Evolutionary conservation across 2,797 vertebrate genomes (phyloP), one percentile per base, ranked within the genome.

Genomic region (Intellagama lesueurii): DNA sequence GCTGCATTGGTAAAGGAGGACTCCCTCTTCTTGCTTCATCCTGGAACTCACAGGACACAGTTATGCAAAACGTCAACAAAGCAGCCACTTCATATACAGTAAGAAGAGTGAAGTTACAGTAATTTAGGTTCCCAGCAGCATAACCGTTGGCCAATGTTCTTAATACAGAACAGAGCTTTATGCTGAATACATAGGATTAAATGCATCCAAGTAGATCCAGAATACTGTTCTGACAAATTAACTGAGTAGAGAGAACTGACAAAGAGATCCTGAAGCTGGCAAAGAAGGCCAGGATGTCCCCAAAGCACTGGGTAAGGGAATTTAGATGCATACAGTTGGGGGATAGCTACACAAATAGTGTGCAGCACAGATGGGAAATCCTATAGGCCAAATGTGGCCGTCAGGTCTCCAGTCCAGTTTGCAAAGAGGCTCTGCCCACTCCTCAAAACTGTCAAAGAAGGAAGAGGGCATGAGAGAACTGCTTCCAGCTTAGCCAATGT

Each of bases 61-160:
- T 90, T 86, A 83, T 86, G 88, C 60, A 89, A 89, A 89, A 81
- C 35, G 68, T 75, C 78, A 47, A 32, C 35, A 60, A 89, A 92
- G 76, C 85, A 8, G 56, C 11, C 47, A 83, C 26, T 87, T 85
- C 87, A 47, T 68, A 19, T 82, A 44, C 75, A 88, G 6, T 89
- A 92, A 95, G 87, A 52, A 52, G 8, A 49, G 79, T 81, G 60
- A 77, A 88, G 49, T 83, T 72, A 79, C 49, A 30, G 30, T 81
- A 64, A 64, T 32, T n/a, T 14, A 76, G 11, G 12, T 81, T 81
- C 44, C 69, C 89, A 85, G 87, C 47, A 69, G 3, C 66, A 52
- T 30, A 49, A 30, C 24, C 70, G 12, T 88, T 85, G 60, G 66
- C 47, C 30, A 70, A 88, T 26, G 56, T 40, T 68, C 7, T 40